A percentile compares a stretch with the other conserved stretches of the same genome.
Conservation (phyloP, 2,113 vertebrate species). For the Tupaia tana region DNA sequence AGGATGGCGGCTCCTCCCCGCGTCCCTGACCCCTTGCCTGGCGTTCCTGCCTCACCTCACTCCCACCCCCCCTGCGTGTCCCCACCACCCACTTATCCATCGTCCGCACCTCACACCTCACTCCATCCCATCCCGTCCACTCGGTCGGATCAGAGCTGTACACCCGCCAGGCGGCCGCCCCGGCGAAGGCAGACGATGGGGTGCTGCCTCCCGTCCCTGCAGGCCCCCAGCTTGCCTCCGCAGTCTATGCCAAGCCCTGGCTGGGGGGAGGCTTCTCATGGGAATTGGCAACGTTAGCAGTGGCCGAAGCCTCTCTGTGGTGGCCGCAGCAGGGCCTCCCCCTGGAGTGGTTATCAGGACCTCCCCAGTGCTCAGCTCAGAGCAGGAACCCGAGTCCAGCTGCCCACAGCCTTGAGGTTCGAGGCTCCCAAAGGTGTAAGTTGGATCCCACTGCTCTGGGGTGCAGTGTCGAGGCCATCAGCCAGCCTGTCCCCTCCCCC, state of each 20-base stretch:
- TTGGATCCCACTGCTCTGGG: neutral
- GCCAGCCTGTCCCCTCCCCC: neutral
- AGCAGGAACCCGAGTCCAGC: neutral
- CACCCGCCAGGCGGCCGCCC: neutral
- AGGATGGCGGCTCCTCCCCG: constrained; percentile 88
- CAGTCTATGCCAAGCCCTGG: neutral
- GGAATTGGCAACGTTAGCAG: accelerated
- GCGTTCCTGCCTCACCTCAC: constrained; percentile 66
- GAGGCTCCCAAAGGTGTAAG: neutral
- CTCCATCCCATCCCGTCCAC: constrained; percentile 77
- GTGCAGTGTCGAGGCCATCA: neutral
- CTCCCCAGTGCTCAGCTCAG: accelerated
- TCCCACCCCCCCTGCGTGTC: constrained; percentile 28
- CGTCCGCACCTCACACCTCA: constrained; percentile 83
- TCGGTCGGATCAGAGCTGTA: neutral
- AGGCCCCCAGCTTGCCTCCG: neutral
- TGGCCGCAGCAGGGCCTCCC: neutral
- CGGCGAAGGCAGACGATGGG: neutral
- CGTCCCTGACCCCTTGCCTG: constrained; percentile 77
- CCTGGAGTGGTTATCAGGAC: neutral
- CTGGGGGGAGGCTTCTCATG: neutral
- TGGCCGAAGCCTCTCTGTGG: neutral
- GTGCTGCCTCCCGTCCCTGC: neutral
- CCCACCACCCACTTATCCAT: neutral
- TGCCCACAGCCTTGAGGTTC: accelerated